A percentile compares a stretch with the other conserved stretches of the same genome.
Evolutionary conservation across 2,888 invertebrate genomes (phyloP).

Genomic region (Bursaphelenchus okinawaensis): DNA sequence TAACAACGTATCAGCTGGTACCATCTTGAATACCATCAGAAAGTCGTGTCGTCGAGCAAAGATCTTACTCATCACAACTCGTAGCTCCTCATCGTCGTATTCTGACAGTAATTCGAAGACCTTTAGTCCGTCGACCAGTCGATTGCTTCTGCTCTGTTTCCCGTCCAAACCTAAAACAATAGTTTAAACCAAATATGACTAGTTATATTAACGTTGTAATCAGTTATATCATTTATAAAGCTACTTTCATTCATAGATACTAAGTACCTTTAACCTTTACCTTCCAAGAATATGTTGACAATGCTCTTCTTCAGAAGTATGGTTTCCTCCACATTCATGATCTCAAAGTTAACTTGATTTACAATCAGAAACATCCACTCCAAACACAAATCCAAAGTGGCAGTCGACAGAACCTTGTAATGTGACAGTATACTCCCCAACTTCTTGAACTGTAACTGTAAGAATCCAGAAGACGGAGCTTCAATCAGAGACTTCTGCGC

Average conservation of each 20-base stretch:
- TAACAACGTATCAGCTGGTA: too few species aligned
- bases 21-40: too few species aligned
- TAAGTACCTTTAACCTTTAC: too few species aligned
- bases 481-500: not conserved
- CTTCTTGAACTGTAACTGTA: not conserved
- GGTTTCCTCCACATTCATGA: not conserved
- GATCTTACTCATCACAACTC: too few species aligned
- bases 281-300: constrained; percentile 1
- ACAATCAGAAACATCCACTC: constrained; percentile 10
- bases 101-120: not conserved
- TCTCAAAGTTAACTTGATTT: not conserved
- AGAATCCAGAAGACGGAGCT: constrained; percentile 3
- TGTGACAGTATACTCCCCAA: not conserved
- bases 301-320: not conserved
- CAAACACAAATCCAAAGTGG: constrained; percentile 1
- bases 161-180: too few species aligned
- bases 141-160: not conserved
- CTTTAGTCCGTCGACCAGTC: not conserved
- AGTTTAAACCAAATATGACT: too few species aligned
- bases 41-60: too few species aligned
- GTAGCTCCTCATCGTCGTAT: not conserved
- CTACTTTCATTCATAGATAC: too few species aligned
- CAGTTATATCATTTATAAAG: too few species aligned
- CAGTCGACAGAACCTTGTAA: not conserved
- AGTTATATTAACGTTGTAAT: too few species aligned